Conservation (phyloP, 2,888 invertebrate genomes). For the Falcaria lacertinaria region DNA sequence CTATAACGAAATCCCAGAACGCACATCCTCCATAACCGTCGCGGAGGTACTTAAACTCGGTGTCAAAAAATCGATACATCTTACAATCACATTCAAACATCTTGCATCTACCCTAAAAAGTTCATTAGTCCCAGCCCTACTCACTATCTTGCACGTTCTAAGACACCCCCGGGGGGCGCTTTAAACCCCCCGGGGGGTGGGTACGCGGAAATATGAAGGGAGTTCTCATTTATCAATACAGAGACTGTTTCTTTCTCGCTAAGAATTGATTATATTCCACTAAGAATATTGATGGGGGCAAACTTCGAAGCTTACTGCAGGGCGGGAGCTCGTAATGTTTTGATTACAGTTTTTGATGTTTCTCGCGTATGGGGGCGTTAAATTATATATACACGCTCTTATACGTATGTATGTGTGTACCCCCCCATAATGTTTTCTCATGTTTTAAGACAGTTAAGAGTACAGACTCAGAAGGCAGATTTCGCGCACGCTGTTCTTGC, state of each 20-base stretch:
- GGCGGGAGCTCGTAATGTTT: conserved; percentile 44
- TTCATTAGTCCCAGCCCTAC: conserved; percentile 76
- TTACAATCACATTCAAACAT: conserved; percentile 32
- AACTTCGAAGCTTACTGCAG: conserved; percentile 49
- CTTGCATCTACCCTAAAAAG: conserved; percentile 54
- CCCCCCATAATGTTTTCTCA: neutral
- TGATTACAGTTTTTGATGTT: conserved; percentile 72
- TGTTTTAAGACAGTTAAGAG: too few relatives aligned
- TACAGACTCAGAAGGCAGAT: too few relatives aligned
- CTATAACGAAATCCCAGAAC: too few relatives aligned
- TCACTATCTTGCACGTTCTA: conserved; percentile 78
- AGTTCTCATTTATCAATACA: conserved; percentile 79
- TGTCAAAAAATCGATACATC: conserved; percentile 21
- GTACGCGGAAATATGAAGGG: conserved; percentile 77
- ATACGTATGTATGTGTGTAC: conserved; percentile 8
- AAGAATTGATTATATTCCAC: conserved; percentile 78
- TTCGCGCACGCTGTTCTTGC: too few relatives aligned
- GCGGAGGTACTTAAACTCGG: neutral
- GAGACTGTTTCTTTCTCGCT: conserved; percentile 76
- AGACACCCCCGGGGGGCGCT: conserved; percentile 56
- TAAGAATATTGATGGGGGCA: conserved; percentile 73
- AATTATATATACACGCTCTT: conserved; percentile 8
- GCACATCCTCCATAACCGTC: too few relatives aligned
- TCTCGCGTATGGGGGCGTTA: conserved; percentile 25
- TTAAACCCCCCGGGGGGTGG: conserved; percentile 36